Evolutionary conservation across 2,888 invertebrate genomes (phyloP).

Genomic region (Archaeoteleia sp.): DNA sequence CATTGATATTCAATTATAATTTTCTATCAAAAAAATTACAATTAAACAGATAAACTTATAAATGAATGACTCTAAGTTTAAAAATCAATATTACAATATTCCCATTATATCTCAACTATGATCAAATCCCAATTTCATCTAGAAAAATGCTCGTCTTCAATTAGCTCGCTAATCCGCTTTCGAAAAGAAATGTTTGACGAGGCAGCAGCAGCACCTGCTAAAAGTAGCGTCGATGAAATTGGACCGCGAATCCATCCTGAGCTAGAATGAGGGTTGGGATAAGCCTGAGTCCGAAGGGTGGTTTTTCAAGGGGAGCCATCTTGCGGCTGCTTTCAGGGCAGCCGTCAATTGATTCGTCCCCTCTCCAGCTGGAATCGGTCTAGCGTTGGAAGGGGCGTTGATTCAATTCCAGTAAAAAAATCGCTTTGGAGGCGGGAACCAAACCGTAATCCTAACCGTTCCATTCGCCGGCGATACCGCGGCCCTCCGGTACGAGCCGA

Average conservation of each 20-base stretch:
- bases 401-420: constrained; percentile 73
- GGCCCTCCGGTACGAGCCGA: constrained; percentile 54
- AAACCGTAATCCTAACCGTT: constrained; percentile 54
- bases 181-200: constrained; percentile 31
- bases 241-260: constrained; percentile 42
- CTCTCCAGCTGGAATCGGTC: constrained; percentile 56
- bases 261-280: constrained; percentile 26
- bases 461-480: constrained; percentile 59
- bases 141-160: constrained; percentile 28
- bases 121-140: constrained; percentile 17
- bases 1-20: no score
- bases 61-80: constrained; percentile 14
- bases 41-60: constrained; percentile 12
- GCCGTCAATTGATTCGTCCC: constrained; percentile 74
- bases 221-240: constrained; percentile 44
- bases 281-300: constrained; percentile 52
- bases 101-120: constrained; percentile 37
- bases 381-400: constrained; percentile 63
- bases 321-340: constrained; percentile 72
- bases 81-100: no score
- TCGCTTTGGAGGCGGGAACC: constrained; percentile 62
- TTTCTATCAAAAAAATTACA: no score
- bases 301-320: constrained; percentile 72
- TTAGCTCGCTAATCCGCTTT: constrained; percentile 37
- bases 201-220: constrained; percentile 31